Percentiles rank a stretch among this genome's conserved stretches.
Conservation (phyloP, 2,888 invertebrate species). For the Apomyelois bistriatella region DNA sequence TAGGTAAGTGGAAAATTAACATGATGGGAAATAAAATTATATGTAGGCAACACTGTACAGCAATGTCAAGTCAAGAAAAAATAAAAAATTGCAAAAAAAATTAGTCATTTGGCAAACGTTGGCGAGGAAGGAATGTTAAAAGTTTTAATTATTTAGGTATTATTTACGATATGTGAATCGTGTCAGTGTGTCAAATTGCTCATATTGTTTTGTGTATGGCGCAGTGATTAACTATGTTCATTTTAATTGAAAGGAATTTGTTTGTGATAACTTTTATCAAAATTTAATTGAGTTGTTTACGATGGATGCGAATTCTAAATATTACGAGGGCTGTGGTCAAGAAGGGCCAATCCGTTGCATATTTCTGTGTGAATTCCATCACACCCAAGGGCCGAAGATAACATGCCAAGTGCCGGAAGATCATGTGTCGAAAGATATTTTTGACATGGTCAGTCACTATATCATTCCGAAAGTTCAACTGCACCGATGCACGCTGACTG, state of each 20-base stretch:
- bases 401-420: conserved; percentile 90
- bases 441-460: conserved; percentile 90
- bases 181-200: conserved; percentile 28
- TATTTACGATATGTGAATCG: conserved; percentile 40
- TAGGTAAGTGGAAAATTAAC: too few relatives aligned
- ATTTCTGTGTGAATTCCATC: conserved; percentile 89
- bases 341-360: conserved; percentile 88
- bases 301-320: conserved; percentile 71
- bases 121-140: conserved; percentile 16
- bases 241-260: conserved; percentile 26
- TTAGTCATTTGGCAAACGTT: conserved; percentile 32
- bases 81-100: conserved; percentile 17
- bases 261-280: conserved; percentile 26
- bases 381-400: conserved; percentile 87
- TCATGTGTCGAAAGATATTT: conserved; percentile 88
- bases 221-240: conserved; percentile 18
- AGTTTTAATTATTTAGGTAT: conserved; percentile 15
- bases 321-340: conserved; percentile 80
- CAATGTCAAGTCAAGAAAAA: neutral
- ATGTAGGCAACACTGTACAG: neutral
- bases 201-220: conserved; percentile 23
- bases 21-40: too few relatives aligned
- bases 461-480: conserved; percentile 91
- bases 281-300: conserved; percentile 34
- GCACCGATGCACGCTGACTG: conserved; percentile 87